Evolutionary conservation across 53 echinoderm and acorn worm genomes (phyloP), one percentile per base, ranked within the genome.

Genomic region (Echinometra lucunter): DNA sequence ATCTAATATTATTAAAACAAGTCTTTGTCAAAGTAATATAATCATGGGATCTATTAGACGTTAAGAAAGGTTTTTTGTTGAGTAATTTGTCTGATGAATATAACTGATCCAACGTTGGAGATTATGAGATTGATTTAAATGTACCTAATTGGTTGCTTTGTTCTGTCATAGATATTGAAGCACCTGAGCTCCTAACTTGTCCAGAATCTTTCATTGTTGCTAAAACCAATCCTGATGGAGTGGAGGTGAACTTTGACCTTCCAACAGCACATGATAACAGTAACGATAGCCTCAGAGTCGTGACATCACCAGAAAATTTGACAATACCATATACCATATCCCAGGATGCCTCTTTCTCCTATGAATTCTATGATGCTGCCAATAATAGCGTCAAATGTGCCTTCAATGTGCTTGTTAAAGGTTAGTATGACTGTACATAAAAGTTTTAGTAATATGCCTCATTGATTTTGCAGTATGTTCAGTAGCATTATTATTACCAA

Each of bases 261-360:
- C 97, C 97, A 23, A 66, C 66, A 88, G 97, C 96, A 0, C 66
- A 19, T 7, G 97, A 97, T 89, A 97, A 97, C 88, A 95, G 96
- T n/a, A 91, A 66, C n/a, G 92, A 13, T 42, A 44, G 60, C 37
- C 89, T 94, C 45, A 87, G 91, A 23, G 34, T 97, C 16, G 82
- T 96, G 34, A 96, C 90, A 37, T 89, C 96, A 21, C 97, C 97
- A 53, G 6, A 40, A 16, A 95, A 96, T 66, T 66, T 97, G 18
- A 74, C 27, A 6, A 96, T 96, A 45, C 97, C 97, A 11, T 96
- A 97, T 92, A 53, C 57, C 75, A 95, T 97, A 44, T 91, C 94
- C n/a, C 40, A 72, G n/a, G 92, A 96, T 88, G 82, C 96, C 3
- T n/a, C 6, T 18, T 94, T 96, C 47, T 53, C 89, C 0, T 96